phyloP scores from a whole-genome alignment of 2,888 invertebrate genomes.

The Dilophus febrilis region DNA sequence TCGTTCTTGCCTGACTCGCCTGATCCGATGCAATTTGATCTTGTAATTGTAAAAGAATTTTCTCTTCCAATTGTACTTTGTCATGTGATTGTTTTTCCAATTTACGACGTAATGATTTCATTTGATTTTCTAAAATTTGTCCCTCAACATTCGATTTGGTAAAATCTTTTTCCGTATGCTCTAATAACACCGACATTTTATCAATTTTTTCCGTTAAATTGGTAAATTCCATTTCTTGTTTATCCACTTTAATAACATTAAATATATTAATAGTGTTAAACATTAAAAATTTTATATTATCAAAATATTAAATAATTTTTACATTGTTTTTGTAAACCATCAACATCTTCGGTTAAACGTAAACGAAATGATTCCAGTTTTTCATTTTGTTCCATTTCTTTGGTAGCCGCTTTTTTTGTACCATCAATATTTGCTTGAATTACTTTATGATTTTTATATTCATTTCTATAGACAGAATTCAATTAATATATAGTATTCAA shows the following conservation, averaged over 20 bases:
- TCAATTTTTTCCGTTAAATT: conserved; percentile 36
- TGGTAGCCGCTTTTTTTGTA: conserved; percentile 43
- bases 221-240: conserved; percentile 35
- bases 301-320: conserved; percentile 12
- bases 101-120: conserved; percentile 24
- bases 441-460: conserved; percentile 39
- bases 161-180: conserved; percentile 44
- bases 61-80: conserved; percentile 45
- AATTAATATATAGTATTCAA: too few species aligned
- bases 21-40: conserved; percentile 53
- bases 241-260: conserved; percentile 28
- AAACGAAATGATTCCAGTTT: conserved; percentile 41
- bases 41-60: conserved; percentile 44
- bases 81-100: conserved; percentile 34
- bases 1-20: conserved; percentile 35
- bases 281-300: background rate
- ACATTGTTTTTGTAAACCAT: conserved; percentile 30
- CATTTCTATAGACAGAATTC: conserved; percentile 27
- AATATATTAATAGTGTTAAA: background rate
- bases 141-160: conserved; percentile 33
- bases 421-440: conserved; percentile 42
- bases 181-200: conserved; percentile 37
- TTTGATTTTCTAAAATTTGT: conserved; percentile 19
- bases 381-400: conserved; percentile 51
- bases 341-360: conserved; percentile 39